Conservation (phyloP, 2,113 vertebrate species). For the Neoarius graeffei region DNA sequence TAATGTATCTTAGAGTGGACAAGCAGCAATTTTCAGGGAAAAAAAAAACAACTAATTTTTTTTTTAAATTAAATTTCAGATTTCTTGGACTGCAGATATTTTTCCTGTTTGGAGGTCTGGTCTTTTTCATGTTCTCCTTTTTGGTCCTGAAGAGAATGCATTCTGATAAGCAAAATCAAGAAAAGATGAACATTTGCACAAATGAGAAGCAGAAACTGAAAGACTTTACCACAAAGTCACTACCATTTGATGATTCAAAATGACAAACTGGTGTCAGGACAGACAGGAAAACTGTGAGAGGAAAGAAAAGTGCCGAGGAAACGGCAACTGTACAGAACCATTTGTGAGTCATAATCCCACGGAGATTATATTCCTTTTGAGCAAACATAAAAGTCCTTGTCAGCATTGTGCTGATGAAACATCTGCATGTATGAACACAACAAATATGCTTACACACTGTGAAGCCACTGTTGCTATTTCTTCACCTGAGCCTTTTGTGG, state of each 20-base stretch:
- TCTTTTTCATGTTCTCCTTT: slow-evolving; percentile 70
- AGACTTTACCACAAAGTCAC: neutral
- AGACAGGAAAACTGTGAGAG: neutral
- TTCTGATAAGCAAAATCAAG: neutral
- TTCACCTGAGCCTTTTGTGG: neutral
- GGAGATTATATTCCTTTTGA: too few species aligned
- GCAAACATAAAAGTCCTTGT: too few species aligned
- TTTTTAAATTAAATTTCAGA: slow-evolving; percentile 59
- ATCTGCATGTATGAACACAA: neutral
- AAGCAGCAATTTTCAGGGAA: neutral
- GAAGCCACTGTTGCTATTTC: neutral
- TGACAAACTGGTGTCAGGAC: neutral
- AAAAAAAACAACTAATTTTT: neutral
- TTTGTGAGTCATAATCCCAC: neutral
- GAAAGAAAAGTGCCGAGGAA: neutral
- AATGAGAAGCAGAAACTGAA: neutral
- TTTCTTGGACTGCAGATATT: slow-evolving; percentile 80
- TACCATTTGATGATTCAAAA: neutral
- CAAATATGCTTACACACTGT: slow-evolving; percentile 1
- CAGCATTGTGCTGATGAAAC: neutral
- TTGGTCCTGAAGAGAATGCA: slow-evolving; percentile 58
- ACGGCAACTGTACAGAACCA: neutral
- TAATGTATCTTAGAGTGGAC: neutral
- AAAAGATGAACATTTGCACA: neutral
- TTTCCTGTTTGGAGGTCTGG: slow-evolving; percentile 71